Conservation (phyloP, 2,888 invertebrate species). For the Dinocampus coccinellae region DNA sequence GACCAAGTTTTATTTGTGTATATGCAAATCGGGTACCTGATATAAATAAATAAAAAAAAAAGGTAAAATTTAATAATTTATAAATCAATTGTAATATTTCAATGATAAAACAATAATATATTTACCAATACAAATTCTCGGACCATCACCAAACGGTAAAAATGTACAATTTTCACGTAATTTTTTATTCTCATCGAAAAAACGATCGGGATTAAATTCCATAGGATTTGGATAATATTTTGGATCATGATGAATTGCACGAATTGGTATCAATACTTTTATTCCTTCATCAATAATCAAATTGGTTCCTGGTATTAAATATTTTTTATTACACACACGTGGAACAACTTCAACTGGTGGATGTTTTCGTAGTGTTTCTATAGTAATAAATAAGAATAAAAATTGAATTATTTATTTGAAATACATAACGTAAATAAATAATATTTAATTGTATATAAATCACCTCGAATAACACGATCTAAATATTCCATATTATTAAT, state of each 20-base stretch:
- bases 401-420: background rate
- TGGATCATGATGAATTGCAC: conserved; percentile 55
- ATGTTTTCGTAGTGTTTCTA: background rate
- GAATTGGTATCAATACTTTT: conserved; percentile 49
- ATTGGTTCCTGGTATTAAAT: conserved; percentile 55
- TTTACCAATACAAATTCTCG: conserved; percentile 30
- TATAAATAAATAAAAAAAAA: too few relatives aligned
- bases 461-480: conserved; percentile 55
- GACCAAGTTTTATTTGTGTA: too few relatives aligned
- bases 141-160: conserved; percentile 57
- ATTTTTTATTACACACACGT: background rate
- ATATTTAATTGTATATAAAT: conserved; percentile 55
- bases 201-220: conserved; percentile 58
- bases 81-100: too few relatives aligned
- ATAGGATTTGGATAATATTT: conserved; percentile 50
- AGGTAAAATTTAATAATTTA: too few relatives aligned
- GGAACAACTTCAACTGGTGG: background rate
- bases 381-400: background rate
- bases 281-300: conserved; percentile 55
- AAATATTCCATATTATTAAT: conserved; percentile 57
- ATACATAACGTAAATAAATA: conserved; percentile 55
- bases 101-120: too few relatives aligned
- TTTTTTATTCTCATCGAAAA: conserved; percentile 54
- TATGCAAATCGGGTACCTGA: too few relatives aligned
- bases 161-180: conserved; percentile 52